These are phyloP conservation scores for Pelusios castaneus DNA, from an alignment of 2,113 vertebrate species.

Conservation along the genomic window DNA sequence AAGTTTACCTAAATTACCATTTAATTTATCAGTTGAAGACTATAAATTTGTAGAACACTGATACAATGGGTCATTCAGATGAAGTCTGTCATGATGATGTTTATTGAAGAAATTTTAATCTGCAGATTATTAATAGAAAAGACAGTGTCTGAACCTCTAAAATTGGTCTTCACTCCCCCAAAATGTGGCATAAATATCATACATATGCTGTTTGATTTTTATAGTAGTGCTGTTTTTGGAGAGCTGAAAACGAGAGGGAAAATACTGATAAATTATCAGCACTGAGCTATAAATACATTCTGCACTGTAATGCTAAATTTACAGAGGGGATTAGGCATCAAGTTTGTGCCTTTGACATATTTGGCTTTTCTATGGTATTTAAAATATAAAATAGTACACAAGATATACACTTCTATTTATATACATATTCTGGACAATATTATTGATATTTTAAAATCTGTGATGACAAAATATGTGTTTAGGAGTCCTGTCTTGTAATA, in stretches of 20 bases:
- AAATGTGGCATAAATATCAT: neutral
- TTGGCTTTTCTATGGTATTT: neutral
- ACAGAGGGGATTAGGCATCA: neutral
- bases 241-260: constrained; percentile 34
- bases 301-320: constrained; percentile 19
- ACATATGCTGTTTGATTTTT: neutral
- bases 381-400: neutral
- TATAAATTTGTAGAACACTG: neutral
- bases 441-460: neutral
- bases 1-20: neutral
- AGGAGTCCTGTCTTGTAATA: neutral
- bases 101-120: neutral
- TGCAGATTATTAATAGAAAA: neutral
- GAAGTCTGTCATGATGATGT: neutral
- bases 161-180: neutral
- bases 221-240: constrained; percentile 18
- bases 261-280: constrained; percentile 2
- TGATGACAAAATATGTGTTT: neutral
- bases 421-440: neutral
- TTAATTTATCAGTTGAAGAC: neutral
- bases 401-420: neutral
- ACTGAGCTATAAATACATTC: neutral
- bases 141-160: neutral
- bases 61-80: neutral
- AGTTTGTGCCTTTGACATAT: neutral